phyloP scores from a whole-genome alignment of 2,888 invertebrate species.

The Notodonta dromedarius region DNA sequence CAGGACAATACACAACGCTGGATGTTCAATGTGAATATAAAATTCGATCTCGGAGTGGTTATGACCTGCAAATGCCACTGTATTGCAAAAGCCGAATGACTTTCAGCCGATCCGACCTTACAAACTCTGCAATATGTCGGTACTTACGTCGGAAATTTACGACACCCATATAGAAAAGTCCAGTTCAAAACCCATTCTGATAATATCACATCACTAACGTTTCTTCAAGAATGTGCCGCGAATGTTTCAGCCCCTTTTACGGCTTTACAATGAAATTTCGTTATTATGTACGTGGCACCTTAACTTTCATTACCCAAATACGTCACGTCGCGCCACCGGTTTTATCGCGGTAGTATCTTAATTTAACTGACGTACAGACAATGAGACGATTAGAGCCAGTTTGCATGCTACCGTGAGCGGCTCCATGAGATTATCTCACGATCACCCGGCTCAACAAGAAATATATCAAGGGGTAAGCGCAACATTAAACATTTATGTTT shows the following conservation, averaged over 20 bases:
- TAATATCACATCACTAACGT: constrained; percentile 21
- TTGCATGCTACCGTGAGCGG: constrained; percentile 36
- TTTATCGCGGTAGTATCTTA: constrained; percentile 43
- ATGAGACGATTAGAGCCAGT: constrained; percentile 46
- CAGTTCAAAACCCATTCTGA: constrained; percentile 14
- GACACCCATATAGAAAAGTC: constrained; percentile 3
- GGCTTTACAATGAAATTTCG: constrained; percentile 26
- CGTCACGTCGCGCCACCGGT: constrained; percentile 42
- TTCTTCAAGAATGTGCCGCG: constrained; percentile 25
- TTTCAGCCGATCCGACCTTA: neutral
- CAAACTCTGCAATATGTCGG: neutral
- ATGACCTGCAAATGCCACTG: neutral
- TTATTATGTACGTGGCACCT: constrained; percentile 36
- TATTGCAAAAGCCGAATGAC: constrained; percentile 1
- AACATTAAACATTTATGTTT: constrained; percentile 5
- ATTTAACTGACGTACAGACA: constrained; percentile 46
- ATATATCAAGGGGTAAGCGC: constrained; percentile 11
- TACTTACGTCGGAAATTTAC: neutral
- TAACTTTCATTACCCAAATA: constrained; percentile 50
- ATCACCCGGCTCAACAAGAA: constrained; percentile 23
- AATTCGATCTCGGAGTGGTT: neutral
- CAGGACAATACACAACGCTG: neutral
- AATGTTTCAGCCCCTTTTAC: constrained; percentile 26
- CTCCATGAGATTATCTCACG: constrained; percentile 44
- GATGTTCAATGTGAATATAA: neutral